Evolutionary conservation across 2,888 invertebrate species (phyloP).

Genomic region (Parasteatoda lunata): DNA sequence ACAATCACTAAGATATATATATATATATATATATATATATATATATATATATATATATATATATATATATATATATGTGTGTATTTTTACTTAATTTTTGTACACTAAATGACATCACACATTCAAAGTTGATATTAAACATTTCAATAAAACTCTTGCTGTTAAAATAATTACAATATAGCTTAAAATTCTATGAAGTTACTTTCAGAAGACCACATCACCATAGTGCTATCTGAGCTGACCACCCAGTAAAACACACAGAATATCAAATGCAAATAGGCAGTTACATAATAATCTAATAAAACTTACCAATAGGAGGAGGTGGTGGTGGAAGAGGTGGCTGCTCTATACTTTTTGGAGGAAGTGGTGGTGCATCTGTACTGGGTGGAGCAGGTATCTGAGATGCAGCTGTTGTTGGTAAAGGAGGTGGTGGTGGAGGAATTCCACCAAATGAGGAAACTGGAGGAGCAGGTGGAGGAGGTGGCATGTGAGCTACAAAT

Average conservation of each 20-base stretch:
- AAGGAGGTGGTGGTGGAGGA: slow-evolving; percentile 50
- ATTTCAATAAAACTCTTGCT: too few species aligned
- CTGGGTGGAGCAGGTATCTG: slow-evolving; percentile 32
- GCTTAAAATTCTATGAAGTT: neutral
- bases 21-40: too few species aligned
- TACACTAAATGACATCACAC: neutral
- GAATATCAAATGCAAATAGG: neutral
- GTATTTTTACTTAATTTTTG: too few species aligned
- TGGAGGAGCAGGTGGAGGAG: slow-evolving; percentile 45
- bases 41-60: too few species aligned
- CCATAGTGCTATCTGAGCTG: neutral
- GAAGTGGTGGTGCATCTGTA: slow-evolving; percentile 42
- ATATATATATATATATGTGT: too few species aligned
- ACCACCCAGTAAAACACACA: neutral
- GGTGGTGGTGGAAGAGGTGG: slow-evolving; percentile 65
- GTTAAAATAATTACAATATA: too few species aligned
- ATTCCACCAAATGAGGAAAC: slow-evolving; percentile 23
- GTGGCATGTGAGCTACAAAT: slow-evolving; percentile 54
- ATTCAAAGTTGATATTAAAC: neutral
- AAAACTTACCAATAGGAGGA: slow-evolving; percentile 62
- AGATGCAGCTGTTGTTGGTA: slow-evolving; percentile 18
- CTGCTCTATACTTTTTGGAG: slow-evolving; percentile 50
- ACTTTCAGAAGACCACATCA: neutral
- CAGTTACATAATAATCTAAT: neutral
- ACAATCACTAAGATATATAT: too few species aligned